Base-by-base conservation (phyloP, 2,888 invertebrate species). In the Nasonia oneida region DNA sequence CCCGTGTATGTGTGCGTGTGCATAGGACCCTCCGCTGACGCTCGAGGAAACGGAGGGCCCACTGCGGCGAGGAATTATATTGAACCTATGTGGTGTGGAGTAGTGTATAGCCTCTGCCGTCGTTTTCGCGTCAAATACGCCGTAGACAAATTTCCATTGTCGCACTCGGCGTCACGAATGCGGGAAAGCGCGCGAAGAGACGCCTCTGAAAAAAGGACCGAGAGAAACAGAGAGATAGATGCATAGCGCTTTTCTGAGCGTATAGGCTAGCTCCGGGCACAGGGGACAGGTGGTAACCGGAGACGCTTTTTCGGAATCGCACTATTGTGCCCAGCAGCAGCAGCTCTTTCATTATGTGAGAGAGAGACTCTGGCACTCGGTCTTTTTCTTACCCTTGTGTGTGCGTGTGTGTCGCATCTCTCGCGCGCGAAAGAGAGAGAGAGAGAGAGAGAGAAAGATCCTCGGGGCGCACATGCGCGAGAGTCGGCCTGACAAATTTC, bases 61-160 rank as follows among this genome's bases (percentile, higher is more conserved):
- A 61, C 57, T 61, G 57, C 23, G 6, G n/a, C 18, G 57, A 61
- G 57, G 57, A 61, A 61, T 61, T 61, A 23, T 57, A n/a, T 10
- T 23, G n/a, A n/a, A n/a, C 57, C 57, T 61, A 61, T n/a, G 23
- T n/a, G 23, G 1, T 1, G 29, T 29, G 29, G 29, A 29, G 29
- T 29, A 29, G 1, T 29, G 29, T n/a, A n/a, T 61, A 18, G 18
- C 3, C 57, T 61, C 18, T 61, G 39, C 71, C 14, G 73, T 87
- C 90, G 90, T 92, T 93, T 91, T 91, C 92, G 93, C 93, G 93
- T 93, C 93, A 92, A 92, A 91, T 91, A 89, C 88, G 88, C 87
- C 88, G 91, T 90, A 90, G 93, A 93, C 93, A 93, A 93, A 93
- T 93, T 93, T 92, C 90, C 90, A 92, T 93, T 93, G 92, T 86